Evolutionary conservation across 2,888 invertebrate genomes (phyloP).

Genomic region (Hemithea aestivaria): DNA sequence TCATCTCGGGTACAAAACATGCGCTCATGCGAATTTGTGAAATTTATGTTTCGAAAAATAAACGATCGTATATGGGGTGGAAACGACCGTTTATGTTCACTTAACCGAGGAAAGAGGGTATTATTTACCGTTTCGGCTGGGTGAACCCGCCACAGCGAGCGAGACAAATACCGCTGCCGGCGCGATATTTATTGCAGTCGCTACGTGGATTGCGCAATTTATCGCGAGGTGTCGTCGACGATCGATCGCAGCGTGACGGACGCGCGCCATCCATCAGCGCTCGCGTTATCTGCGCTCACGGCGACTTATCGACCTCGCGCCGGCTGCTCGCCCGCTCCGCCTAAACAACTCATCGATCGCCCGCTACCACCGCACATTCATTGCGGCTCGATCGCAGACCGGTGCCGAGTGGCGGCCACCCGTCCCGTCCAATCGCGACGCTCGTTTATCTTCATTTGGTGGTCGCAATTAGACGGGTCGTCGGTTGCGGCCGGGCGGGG

Average conservation of each 20-base stretch:
- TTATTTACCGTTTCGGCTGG: conserved; percentile 78
- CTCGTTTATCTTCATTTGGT: conserved; percentile 85
- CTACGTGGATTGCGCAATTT: conserved; percentile 77
- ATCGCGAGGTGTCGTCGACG: conserved; percentile 75
- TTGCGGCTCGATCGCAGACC: conserved; percentile 49
- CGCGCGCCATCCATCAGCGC: conserved; percentile 70
- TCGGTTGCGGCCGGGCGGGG: conserved; percentile 73
- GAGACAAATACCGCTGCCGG: conserved; percentile 74
- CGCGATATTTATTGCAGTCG: conserved; percentile 76
- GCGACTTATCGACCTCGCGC: conserved; percentile 62
- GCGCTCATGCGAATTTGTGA: conserved; percentile 65
- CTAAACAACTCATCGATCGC: conserved; percentile 56
- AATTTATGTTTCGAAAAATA: conserved; percentile 78
- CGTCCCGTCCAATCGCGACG: conserved; percentile 80
- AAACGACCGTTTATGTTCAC: conserved; percentile 79
- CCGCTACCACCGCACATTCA: conserved; percentile 51
- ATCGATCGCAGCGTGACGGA: conserved; percentile 73
- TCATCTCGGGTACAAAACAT: conserved; percentile 46
- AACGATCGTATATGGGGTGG: conserved; percentile 79
- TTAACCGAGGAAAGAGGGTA: conserved; percentile 79
- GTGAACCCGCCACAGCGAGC: conserved; percentile 76
- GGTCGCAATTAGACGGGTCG: conserved; percentile 85
- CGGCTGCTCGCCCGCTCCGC: conserved; percentile 28
- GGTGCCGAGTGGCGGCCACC: conserved; percentile 48
- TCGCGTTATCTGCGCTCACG: conserved; percentile 74